Percentiles rank a stretch among this genome's conserved stretches.
Evolutionary conservation across 2,113 vertebrate species (phyloP).

Genomic region (Plestiodon gilberti): DNA sequence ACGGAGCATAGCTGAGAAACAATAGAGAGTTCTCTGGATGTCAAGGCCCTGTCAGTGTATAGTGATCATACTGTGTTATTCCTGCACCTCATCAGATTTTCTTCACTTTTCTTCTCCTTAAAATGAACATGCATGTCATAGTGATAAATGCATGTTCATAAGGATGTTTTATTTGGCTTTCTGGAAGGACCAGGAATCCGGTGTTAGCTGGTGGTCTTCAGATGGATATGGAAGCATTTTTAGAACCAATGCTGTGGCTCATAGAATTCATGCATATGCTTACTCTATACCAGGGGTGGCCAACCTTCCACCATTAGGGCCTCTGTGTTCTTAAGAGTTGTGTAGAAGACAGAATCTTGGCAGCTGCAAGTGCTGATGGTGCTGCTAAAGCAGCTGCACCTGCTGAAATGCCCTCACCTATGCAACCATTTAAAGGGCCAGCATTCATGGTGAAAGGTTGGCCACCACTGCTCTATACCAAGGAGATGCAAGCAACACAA

Average conservation of each 20-base stretch:
- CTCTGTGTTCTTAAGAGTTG: too few species aligned
- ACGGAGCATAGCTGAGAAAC: slow-evolving; percentile 54
- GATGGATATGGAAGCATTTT: background rate
- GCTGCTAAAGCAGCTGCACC: too few species aligned
- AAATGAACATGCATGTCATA: background rate
- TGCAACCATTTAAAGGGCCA: too few species aligned
- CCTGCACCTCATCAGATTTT: slow-evolving; percentile 22
- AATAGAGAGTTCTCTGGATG: slow-evolving; percentile 63
- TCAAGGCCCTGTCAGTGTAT: slow-evolving; percentile 61
- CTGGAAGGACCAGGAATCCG: fast-evolving
- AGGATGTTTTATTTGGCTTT: background rate
- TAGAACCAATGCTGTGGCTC: background rate
- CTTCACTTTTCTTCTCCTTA: background rate
- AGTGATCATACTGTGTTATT: slow-evolving; percentile 27
- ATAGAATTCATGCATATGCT: background rate
- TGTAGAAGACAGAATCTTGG: too few species aligned
- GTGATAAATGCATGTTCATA: slow-evolving; percentile 42
- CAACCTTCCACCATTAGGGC: too few species aligned
- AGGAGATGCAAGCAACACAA: background rate
- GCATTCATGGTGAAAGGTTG: too few species aligned
- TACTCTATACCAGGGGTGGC: too few species aligned
- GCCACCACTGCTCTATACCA: too few species aligned
- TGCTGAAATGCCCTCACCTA: too few species aligned
- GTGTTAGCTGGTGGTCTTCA: background rate
- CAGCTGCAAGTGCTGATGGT: too few species aligned